A percentile compares a stretch with the other conserved stretches of the same genome.
These are phyloP conservation scores for Leptoclinus maculatus DNA, from an alignment of 2,797 vertebrate species.

Conservation along the genomic window DNA sequence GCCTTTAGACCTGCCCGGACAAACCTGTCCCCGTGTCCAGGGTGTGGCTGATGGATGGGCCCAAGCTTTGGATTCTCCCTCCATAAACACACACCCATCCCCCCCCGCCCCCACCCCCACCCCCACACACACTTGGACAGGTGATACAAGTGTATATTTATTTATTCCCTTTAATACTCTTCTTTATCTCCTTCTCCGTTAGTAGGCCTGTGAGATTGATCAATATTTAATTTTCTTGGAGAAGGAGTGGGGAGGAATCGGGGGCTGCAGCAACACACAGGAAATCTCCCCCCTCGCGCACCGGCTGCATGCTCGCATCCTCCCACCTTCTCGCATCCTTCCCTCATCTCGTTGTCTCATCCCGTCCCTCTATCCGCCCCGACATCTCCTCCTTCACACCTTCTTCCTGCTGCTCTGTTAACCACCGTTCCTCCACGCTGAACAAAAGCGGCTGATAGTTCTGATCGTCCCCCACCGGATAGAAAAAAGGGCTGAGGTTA, in stretches of 20 bases:
- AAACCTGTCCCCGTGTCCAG: conserved; percentile 38
- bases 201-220: conserved; percentile 89
- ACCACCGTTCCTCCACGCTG: conserved; percentile 36
- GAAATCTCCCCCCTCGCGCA: conserved; percentile 66
- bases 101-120: neutral
- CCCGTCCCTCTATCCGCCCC: conserved; percentile 39
- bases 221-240: conserved; percentile 96
- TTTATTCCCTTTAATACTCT: conserved; percentile 87
- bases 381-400: conserved; percentile 40
- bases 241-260: conserved; percentile 78
- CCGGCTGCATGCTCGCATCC: conserved; percentile 54
- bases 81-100: conserved; percentile 17
- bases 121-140: conserved; percentile 65
- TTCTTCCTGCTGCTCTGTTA: conserved; percentile 58
- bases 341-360: conserved; percentile 56
- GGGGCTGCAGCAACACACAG: conserved; percentile 70
- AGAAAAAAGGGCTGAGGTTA: conserved; percentile 35
- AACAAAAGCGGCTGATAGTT: conserved; percentile 31
- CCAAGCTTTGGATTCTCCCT: conserved; percentile 42
- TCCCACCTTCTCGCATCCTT: conserved; percentile 29
- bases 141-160: conserved; percentile 84
- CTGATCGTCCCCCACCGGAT: neutral
- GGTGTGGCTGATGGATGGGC: conserved; percentile 74
- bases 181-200: conserved; percentile 88
- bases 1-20: conserved; percentile 16